Evolutionary conservation across 2,797 vertebrate genomes (phyloP).

Genomic region (Argya squamiceps): DNA sequence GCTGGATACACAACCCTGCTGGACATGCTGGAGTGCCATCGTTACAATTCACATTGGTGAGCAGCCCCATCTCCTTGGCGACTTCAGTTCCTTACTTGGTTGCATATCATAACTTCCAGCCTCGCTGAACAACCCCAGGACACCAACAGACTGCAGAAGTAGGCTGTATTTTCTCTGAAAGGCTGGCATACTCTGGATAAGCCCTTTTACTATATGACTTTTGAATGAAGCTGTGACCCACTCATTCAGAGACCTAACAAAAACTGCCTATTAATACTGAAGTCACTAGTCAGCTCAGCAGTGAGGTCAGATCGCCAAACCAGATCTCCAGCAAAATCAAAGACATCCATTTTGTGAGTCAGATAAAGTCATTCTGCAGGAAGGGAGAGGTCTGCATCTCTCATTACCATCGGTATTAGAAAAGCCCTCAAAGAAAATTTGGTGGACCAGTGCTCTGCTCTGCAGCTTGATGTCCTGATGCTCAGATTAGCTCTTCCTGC

Average conservation of each 20-base stretch:
- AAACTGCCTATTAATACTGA: background rate
- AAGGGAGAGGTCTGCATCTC: background rate
- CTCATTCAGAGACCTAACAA: background rate
- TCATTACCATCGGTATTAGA: background rate
- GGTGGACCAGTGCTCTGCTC: background rate
- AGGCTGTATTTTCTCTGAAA: background rate
- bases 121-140: background rate
- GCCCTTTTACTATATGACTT: background rate
- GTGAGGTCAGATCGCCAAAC: background rate
- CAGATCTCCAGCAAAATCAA: background rate
- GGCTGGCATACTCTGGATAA: background rate
- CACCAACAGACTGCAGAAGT: background rate
- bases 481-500: background rate
- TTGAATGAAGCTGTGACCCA: background rate
- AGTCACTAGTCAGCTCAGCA: background rate
- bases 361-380: background rate
- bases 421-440: background rate
- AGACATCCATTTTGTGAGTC: background rate
- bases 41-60: background rate
- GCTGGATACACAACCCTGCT: background rate
- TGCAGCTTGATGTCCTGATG: background rate
- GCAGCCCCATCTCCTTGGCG: background rate
- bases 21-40: no score
- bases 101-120: background rate
- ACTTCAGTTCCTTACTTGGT: background rate